These are phyloP conservation scores for Tenebrio molitor DNA, from an alignment of 1,140 invertebrate genomes.

Conservation along the genomic window DNA sequence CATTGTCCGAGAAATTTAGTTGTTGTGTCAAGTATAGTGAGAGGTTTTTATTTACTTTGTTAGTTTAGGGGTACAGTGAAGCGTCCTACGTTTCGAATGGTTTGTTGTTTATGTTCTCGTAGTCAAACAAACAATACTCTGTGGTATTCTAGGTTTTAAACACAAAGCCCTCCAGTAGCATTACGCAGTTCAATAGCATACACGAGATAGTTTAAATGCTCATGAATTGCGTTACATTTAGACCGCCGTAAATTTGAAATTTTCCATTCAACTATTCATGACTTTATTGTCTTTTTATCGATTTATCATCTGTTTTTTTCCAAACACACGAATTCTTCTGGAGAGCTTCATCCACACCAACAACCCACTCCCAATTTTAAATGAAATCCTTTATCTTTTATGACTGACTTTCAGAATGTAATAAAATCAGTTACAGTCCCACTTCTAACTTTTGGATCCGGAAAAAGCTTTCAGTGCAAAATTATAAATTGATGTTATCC, in stretches of 20 bases:
- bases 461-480: slow-evolving; percentile 47
- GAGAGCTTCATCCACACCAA: slow-evolving; percentile 46
- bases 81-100: neutral
- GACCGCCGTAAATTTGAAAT: slow-evolving; percentile 41
- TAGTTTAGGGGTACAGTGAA: slow-evolving; percentile 9
- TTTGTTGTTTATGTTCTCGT: slow-evolving; percentile 21
- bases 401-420: slow-evolving; percentile 51
- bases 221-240: slow-evolving; percentile 40
- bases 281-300: slow-evolving; percentile 44
- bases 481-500: slow-evolving; percentile 45
- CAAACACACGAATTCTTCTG: slow-evolving; percentile 21
- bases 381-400: slow-evolving; percentile 54
- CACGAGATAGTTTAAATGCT: slow-evolving; percentile 40
- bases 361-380: slow-evolving; percentile 44
- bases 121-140: slow-evolving; percentile 36
- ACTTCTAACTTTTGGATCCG: slow-evolving; percentile 46
- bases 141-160: slow-evolving; percentile 33
- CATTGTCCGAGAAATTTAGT: slow-evolving; percentile 15
- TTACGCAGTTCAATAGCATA: slow-evolving; percentile 28
- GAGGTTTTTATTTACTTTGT: slow-evolving; percentile 20
- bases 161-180: slow-evolving; percentile 25
- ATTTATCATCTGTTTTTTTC: slow-evolving; percentile 41
- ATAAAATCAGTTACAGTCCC: slow-evolving; percentile 53
- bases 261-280: slow-evolving; percentile 40
- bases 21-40: slow-evolving; percentile 19